Percentiles rank a stretch among this genome's conserved stretches.
phyloP scores from a whole-genome alignment of 1,140 invertebrate genomes.

The Sminthurides bifidus region DNA sequence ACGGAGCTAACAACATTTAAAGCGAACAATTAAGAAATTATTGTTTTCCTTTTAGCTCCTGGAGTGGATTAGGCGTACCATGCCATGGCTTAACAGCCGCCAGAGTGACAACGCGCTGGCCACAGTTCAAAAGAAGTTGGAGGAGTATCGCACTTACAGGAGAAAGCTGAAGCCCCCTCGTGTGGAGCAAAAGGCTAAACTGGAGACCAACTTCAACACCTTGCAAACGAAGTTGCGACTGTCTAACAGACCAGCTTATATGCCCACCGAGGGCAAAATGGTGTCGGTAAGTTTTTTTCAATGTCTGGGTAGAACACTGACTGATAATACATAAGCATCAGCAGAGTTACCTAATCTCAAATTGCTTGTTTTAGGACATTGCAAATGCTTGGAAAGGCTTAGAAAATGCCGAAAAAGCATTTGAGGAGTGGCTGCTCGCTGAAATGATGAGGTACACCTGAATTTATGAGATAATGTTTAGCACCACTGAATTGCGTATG shows the following conservation, averaged over 20 bases:
- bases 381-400: slow-evolving; percentile 96
- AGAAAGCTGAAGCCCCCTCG: slow-evolving; percentile 97
- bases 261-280: slow-evolving; percentile 98
- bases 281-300: slow-evolving; percentile 59
- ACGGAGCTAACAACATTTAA: slow-evolving; percentile 90
- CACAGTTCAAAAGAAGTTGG: slow-evolving; percentile 92
- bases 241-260: slow-evolving; percentile 93
- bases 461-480: neutral
- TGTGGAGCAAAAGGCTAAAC: slow-evolving; percentile 94
- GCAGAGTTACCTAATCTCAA: neutral
- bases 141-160: slow-evolving; percentile 96
- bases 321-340: too few species aligned
- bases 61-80: slow-evolving; percentile 95
- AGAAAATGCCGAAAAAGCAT: slow-evolving; percentile 91
- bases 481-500: neutral
- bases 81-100: slow-evolving; percentile 94
- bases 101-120: slow-evolving; percentile 95
- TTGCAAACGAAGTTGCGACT: slow-evolving; percentile 92
- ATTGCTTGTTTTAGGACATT: slow-evolving; percentile 58
- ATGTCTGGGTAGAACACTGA: neutral
- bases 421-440: slow-evolving; percentile 96
- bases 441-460: slow-evolving; percentile 80
- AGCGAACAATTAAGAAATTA: slow-evolving; percentile 39
- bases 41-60: slow-evolving; percentile 52
- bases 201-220: slow-evolving; percentile 98